Base-by-base conservation (phyloP, 2,888 invertebrate genomes). In the Ferrisia virgata region DNA sequence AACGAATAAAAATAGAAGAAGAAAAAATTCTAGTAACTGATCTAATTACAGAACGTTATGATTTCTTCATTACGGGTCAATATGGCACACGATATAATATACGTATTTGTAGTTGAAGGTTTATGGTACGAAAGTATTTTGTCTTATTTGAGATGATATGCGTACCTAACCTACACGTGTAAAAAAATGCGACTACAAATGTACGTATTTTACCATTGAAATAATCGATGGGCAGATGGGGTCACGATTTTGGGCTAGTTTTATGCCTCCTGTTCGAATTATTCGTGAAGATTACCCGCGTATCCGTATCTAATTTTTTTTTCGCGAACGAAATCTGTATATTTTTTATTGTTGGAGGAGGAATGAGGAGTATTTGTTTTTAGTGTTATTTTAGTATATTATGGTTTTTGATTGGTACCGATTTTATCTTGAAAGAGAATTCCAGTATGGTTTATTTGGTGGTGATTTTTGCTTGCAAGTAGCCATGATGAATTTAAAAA, bases 31-130 rank as follows among this genome's bases (percentile, higher is more conserved):
- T 25, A 58, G 25, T 58, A 58, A 58, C 58, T 58, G 58, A 58
- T 58, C 58, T 58, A 58, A 58, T 58, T 58, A 58, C 25, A 25
- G 58, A 58, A 58, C 22, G 6, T 58, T 58, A 58, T 58, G 58
- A 58, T 58, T 58, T 58, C 58, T 58, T 58, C 58, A 58, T 58
- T 58, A 58, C 58, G 58, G 58, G 58, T 58, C 58, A 58, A 58
- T 58, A 58, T 58, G 58, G 58, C 58, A 25, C 58, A 58, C 22
- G 58, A 25, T 58, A 58, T 25, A 58, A n/a, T n/a, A n/a, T n/a
- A n/a, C n/a, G n/a, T n/a, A n/a, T n/a, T n/a, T n/a, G n/a, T 58
- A 25, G 58, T 25, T 58, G 25, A 58, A 58, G 58, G 58, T 22
- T 58, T 58, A 4, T 5, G 8, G 25, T 58, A 58, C n/a, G n/a